Base-by-base conservation (phyloP, 1,140 invertebrate genomes). In the Rhizoglyphus robini region DNA sequence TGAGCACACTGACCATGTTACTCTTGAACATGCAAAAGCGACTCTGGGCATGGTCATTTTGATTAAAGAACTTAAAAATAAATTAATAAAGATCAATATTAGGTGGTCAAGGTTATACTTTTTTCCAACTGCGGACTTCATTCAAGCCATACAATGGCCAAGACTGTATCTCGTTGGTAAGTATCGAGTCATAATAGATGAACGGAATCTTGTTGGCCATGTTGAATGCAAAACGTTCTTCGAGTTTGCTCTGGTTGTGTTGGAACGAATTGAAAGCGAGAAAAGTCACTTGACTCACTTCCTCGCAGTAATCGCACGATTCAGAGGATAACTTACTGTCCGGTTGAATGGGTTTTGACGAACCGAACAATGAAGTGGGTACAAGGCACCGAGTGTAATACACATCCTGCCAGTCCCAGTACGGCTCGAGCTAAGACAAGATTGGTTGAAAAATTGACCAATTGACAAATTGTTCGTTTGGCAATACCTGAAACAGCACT, bases 381-480 rank as follows among this genome's bases (percentile, higher is more conserved):
- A 88, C 79, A 68, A 88, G 75, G 71, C 88, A 90, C 57, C 81
- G 79, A 64, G 83, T 81, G 70, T 86, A 83, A 70, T 87, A 88
- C 18, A 88, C 73, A 5, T 81, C 79, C n/a, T 84, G 84, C 87
- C 87, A 90, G 71, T 88, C 84, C 83, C 84, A 88, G 34, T 86
- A 76, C 0, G 86, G 85, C 11, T 88, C 72, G 8, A 87, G 70
- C 76, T 79, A 67, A n/a, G n/a, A n/a, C n/a, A n/a, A n/a, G n/a
- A n/a, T n/a, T n/a, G n/a, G n/a, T n/a, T n/a, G n/a, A n/a, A n/a
- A n/a, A n/a, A n/a, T n/a, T n/a, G n/a, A n/a, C n/a, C n/a, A n/a
- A n/a, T n/a, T n/a, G n/a, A n/a, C n/a, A n/a, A n/a, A n/a, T n/a
- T n/a, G n/a, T n/a, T n/a, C n/a, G n/a, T n/a, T n/a, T 49, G 3